phyloP scores from a whole-genome alignment of 2,797 vertebrate genomes.

The Cyprinella venusta region DNA sequence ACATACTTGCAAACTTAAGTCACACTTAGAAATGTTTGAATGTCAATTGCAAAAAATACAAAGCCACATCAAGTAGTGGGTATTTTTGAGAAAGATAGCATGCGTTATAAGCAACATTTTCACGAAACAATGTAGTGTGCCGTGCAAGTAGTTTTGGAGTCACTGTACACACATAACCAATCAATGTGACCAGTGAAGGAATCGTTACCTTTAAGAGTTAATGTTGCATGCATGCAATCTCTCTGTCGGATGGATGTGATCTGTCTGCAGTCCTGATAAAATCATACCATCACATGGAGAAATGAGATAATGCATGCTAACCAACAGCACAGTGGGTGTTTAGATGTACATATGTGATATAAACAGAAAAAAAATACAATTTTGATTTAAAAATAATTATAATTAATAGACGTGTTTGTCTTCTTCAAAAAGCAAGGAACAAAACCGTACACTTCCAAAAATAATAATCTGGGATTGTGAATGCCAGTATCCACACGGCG shows the following conservation, averaged over 20 bases:
- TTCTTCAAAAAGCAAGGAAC: too few species aligned
- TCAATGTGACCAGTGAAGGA: background rate
- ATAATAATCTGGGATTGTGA: too few species aligned
- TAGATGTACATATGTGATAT: background rate
- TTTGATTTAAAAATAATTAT: background rate
- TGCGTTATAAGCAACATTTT: background rate
- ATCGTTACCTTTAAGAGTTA: background rate
- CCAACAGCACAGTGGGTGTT: background rate
- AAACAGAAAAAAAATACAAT: background rate
- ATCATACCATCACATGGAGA: conserved; percentile 6
- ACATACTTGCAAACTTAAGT: background rate
- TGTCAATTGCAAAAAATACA: background rate
- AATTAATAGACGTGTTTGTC: background rate
- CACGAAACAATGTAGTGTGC: background rate
- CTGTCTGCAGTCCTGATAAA: conserved; percentile 1
- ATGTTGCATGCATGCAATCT: background rate
- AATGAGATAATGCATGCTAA: background rate
- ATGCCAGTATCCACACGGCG: too few species aligned
- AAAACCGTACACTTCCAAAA: too few species aligned
- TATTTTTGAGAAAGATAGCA: background rate
- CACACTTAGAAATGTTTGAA: background rate
- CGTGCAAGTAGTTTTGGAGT: background rate
- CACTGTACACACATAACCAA: background rate
- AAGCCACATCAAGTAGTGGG: background rate
- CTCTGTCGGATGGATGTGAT: background rate